Conservation (phyloP, 2,113 vertebrate species). For the Dasyprocta punctata region DNA sequence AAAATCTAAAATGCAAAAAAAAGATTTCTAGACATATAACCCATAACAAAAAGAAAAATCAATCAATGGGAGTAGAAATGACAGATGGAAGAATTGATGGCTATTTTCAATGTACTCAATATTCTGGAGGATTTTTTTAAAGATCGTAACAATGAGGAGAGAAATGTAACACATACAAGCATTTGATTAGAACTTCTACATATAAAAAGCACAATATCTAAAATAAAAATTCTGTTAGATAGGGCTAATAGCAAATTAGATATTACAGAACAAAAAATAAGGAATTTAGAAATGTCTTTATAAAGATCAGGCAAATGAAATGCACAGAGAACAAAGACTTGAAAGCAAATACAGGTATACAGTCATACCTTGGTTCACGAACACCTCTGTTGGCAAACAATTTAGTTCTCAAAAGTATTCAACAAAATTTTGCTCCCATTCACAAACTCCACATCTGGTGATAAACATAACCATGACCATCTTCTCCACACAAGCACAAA, state of each 20-base stretch:
- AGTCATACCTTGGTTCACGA: background rate
- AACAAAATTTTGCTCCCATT: background rate
- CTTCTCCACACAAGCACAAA: background rate
- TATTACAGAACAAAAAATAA: background rate
- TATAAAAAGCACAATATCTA: background rate
- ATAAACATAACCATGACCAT: background rate
- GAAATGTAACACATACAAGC: background rate
- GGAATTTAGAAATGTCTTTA: background rate
- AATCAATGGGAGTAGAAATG: background rate
- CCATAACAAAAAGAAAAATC: background rate
- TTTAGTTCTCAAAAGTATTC: background rate
- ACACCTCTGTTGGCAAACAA: background rate
- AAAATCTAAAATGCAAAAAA: too few species aligned
- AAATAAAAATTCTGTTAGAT: background rate
- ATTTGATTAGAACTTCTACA: background rate
- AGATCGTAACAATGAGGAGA: background rate
- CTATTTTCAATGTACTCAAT: background rate
- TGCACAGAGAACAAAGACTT: background rate
- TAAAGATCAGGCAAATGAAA: constrained; percentile 21
- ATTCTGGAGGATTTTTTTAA: background rate
- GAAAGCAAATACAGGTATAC: background rate
- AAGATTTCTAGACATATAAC: background rate
- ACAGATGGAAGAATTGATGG: background rate
- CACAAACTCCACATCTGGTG: background rate
- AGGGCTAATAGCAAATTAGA: background rate